Percentiles rank a stretch among this genome's conserved stretches.
phyloP scores from a whole-genome alignment of 2,113 vertebrate species.

The Tonatia bakeri region DNA sequence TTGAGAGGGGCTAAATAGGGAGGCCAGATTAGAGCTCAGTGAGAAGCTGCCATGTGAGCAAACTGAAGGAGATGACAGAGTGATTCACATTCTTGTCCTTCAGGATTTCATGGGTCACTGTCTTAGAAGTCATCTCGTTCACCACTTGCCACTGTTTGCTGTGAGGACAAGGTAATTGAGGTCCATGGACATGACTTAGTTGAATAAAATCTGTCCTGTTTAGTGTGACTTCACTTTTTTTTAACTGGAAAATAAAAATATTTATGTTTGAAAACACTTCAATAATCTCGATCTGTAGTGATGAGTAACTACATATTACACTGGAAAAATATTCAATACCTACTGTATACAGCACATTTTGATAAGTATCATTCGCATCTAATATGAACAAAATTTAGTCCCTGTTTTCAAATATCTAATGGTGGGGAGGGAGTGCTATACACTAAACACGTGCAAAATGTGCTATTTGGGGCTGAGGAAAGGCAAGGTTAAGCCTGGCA shows the following conservation, averaged over 20 bases:
- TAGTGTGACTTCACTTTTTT: neutral
- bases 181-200: neutral
- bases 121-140: no score
- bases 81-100: neutral
- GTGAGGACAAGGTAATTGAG: neutral
- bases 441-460: neutral
- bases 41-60: neutral
- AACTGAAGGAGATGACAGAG: neutral
- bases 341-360: neutral
- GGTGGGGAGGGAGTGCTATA: neutral
- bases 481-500: neutral
- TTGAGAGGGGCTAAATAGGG: neutral
- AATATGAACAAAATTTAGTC: neutral
- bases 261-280: neutral
- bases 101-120: neutral
- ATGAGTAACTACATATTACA: neutral
- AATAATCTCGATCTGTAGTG: neutral
- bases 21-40: neutral
- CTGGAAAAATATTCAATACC: neutral
- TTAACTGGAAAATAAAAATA: neutral
- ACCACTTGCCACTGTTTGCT: neutral
- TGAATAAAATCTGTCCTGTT: neutral
- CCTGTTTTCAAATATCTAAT: neutral
- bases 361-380: neutral
- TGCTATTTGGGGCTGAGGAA: neutral